Evolutionary conservation across 2,888 invertebrate species (phyloP).

Genomic region (Prostheceraeus crozeri): DNA sequence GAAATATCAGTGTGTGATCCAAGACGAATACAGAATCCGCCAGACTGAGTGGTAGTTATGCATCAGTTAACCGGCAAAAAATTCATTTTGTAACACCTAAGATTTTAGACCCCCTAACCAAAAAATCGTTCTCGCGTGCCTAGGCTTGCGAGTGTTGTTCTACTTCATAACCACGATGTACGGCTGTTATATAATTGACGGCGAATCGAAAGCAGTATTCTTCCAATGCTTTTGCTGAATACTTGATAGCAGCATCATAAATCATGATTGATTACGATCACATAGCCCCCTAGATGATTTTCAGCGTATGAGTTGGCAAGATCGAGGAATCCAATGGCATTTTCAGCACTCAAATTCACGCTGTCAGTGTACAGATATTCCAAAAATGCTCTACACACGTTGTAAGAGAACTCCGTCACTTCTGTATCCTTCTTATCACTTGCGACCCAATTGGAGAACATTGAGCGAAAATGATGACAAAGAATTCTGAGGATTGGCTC

Average conservation of each 20-base stretch:
- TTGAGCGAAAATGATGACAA: no score
- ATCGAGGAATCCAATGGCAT: conserved; percentile 62
- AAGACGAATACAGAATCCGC: no score
- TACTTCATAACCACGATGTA: no score
- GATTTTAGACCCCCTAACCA: no score
- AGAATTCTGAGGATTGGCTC: no score
- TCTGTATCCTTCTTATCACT: conserved; percentile 57
- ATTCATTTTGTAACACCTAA: no score
- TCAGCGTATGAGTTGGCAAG: conserved; percentile 64
- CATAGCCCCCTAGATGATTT: conserved; percentile 60
- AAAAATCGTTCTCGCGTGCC: no score
- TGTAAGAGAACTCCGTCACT: conserved; percentile 59
- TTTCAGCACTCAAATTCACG: conserved; percentile 62
- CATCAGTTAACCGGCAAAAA: no score
- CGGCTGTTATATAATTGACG: not conserved
- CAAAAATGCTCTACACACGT: conserved; percentile 63
- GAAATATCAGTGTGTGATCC: no score
- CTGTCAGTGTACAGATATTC: conserved; percentile 64
- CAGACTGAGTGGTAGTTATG: no score
- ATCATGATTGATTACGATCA: conserved; percentile 62
- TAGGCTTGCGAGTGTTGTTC: no score
- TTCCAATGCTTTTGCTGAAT: conserved; percentile 47
- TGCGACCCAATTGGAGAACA: no score
- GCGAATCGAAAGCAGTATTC: not conserved
- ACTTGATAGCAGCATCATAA: conserved; percentile 60